Evolutionary conservation across 64 coral and sea anemone species (phyloP), one percentile per base, ranked within the genome.

Genomic region (Anthopleura sola): DNA sequence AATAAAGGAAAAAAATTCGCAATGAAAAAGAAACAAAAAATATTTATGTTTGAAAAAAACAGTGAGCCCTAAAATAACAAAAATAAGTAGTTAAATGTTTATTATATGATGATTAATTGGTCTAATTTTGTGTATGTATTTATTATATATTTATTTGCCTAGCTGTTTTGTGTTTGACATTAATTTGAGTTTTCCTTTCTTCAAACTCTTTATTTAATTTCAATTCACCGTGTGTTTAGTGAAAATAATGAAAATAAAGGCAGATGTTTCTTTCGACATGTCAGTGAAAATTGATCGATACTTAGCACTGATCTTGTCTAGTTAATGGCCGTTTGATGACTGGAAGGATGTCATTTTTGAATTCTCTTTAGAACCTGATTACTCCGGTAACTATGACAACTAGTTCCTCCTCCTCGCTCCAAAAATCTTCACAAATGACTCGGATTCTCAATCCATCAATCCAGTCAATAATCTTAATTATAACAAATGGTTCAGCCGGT

Each of bases 201-300:
- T 71, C 29, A 31, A 71, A 71, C 66, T 14, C 66, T 71, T 32
- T 26, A 62, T 26, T 62, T 62, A 62, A 62, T 62, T 71, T 32
- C 66, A 10, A 71, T 71, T 71, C 66, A 71, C 9, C 10, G 11
- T 15, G 28, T 71, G n/a, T 32, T 71, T 32, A 32, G 29, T 8
- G 66, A 71, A 31, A 18, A 32, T 32, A 71, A 71, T 8, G 66
- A 71, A 31, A 18, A 32, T 32, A 71, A 71, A 34, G 34, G 29
- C 66, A 71, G 66, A 28, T 71, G 66, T 11, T 71, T 71, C 66
- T 20, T 71, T 32, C 24, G 66, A 71, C 66, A 71, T 29, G 66
- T 71, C 66, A 71, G 26, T 71, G 66, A 34, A 71, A 71, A 71
- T 71, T 71, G 66, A 71, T 71, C 29, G 66, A 71, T 71, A 71